Conservation (phyloP, 2,888 invertebrate genomes). For the Caenorhabditis japonica region DNA sequence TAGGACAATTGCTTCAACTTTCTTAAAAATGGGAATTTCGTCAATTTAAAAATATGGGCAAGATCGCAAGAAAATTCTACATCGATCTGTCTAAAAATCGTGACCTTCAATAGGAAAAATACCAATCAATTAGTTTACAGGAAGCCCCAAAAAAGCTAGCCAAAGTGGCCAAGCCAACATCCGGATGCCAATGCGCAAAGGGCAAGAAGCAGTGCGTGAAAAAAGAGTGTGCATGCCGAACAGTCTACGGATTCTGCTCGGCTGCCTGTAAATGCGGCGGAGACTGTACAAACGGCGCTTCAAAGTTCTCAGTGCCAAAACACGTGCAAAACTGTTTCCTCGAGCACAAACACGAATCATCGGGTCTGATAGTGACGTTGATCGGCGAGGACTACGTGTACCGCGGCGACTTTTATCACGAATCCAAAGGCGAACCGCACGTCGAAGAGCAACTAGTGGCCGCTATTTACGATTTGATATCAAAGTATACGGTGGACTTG, state of each 20-base stretch:
- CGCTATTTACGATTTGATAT: conserved; percentile 77
- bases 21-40: too few species aligned
- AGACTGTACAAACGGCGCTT: conserved; percentile 77
- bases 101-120: too few species aligned
- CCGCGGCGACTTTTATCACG: conserved; percentile 77
- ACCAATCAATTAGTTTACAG: too few species aligned
- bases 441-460: conserved; percentile 77
- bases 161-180: conserved; percentile 73
- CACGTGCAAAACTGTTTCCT: conserved; percentile 77
- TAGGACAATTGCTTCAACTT: too few species aligned
- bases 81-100: too few species aligned
- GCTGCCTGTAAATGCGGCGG: conserved; percentile 76
- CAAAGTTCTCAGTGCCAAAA: conserved; percentile 77
- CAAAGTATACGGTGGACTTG: conserved; percentile 77
- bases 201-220: conserved; percentile 77
- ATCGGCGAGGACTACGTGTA: conserved; percentile 77
- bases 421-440: conserved; percentile 76
- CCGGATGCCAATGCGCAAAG: conserved; percentile 76
- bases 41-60: too few species aligned
- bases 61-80: too few species aligned
- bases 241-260: conserved; percentile 77
- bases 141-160: conserved; percentile 75
- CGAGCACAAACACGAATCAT: conserved; percentile 77
- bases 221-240: conserved; percentile 77
- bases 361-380: conserved; percentile 76